Base-by-base conservation (phyloP, 2,888 invertebrate species). In the Corbicula japonica region DNA sequence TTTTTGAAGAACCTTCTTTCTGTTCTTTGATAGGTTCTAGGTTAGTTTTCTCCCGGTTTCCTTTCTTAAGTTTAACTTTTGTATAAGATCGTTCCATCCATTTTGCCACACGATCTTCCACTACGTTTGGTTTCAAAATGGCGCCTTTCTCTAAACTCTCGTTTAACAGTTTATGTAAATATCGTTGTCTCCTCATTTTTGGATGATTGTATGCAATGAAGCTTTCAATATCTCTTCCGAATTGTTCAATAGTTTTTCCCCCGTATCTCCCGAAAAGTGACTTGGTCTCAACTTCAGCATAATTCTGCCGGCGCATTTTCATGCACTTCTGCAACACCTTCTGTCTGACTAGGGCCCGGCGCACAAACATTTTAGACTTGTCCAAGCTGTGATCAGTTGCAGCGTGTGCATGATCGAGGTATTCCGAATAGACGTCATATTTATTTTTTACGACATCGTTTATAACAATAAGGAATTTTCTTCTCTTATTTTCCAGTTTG, bases 161-260 rank as follows among this genome's bases (percentile, higher is more conserved):
- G 10, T 73, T 71, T 60, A 86, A 74, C 15, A 86, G 69, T 41
- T 81, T 82, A 62, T 86, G 78, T 8, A 87, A 83, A 34, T 86
- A 79, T 32, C 83, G 73, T 35, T 87, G 56, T 35, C 89, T 76
- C 48, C 88, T 74, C 35, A 85, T 71, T 48, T 80, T 84, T 28
- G 89, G 89, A 60, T 89, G 88, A 61, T 84, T 87, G 32, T 83
- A 81, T 1, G 86, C 82, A 12, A 89, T 87, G 52, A 83, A 84
- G 30, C 75, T 80, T 44, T 88, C 88, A n/a, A 89, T 87, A 56
- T 89, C 89, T 38, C 86, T 66, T 10, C 84, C 71, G 68, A 86
- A 87, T 21, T 86, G 68, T 44, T 86, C 84, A 12, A 89, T 71
- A 4, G 88, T 83, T 68, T 83, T 83, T n/a, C 89, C 89, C 18